Evolutionary conservation across 2,797 vertebrate genomes (phyloP).

Genomic region (Halcyon leucocephala): DNA sequence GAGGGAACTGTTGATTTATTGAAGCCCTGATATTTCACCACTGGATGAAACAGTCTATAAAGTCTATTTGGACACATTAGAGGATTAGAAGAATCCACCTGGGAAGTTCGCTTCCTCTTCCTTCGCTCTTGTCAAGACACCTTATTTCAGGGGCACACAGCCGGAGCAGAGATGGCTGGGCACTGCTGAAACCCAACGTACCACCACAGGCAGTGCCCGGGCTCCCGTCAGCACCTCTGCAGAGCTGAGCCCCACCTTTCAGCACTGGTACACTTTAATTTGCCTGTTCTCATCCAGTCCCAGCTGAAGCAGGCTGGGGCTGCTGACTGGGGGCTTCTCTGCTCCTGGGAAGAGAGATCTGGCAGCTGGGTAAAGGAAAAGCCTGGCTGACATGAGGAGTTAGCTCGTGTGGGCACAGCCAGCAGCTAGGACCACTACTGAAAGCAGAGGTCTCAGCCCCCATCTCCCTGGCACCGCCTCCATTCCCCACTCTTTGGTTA

Average conservation of each 20-base stretch:
- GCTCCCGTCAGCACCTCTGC: not conserved
- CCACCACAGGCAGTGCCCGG: rapidly evolving
- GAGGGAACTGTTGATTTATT: conserved; percentile 20
- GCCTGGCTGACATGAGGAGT: not conserved
- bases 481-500: rapidly evolving
- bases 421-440: not conserved
- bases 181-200: not conserved
- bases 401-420: not conserved
- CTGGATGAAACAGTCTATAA: conserved; percentile 49
- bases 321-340: conserved; percentile 57
- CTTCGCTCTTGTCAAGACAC: not conserved
- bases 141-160: not conserved
- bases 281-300: conserved; percentile 89
- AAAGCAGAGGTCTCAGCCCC: not conserved
- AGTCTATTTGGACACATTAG: not conserved
- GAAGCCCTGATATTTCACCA: not conserved
- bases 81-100: conserved; percentile 23
- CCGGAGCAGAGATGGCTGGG: not conserved
- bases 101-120: conserved; percentile 5
- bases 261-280: conserved; percentile 89
- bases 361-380: conserved; percentile 82
- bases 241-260: conserved; percentile 4
- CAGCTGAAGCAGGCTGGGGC: conserved; percentile 84
- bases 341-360: conserved; percentile 83
- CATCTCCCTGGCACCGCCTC: not conserved